Percentiles rank a stretch among this genome's conserved stretches.
These are phyloP conservation scores for Sturmia bella DNA, from an alignment of 2,888 invertebrate genomes.

Conservation along the genomic window DNA sequence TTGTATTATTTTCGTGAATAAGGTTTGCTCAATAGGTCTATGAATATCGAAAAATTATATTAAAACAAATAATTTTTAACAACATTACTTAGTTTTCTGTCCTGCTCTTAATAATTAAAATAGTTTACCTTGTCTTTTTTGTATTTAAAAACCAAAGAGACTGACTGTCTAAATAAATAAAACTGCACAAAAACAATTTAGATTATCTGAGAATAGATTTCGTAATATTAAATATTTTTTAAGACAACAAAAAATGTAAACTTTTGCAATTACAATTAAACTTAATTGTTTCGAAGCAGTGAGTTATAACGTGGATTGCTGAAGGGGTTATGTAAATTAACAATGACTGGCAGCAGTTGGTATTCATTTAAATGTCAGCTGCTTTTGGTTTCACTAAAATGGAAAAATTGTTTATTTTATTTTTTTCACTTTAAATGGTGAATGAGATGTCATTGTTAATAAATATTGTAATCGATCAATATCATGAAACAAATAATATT, in stretches of 20 bases:
- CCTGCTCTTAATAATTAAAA: too few species aligned
- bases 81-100: too few species aligned
- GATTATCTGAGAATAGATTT: too few species aligned
- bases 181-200: too few species aligned
- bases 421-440: conserved; percentile 20
- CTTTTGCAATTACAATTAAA: conserved; percentile 16
- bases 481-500: conserved; percentile 18
- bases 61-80: too few species aligned
- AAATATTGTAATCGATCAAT: conserved; percentile 48
- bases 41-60: too few species aligned
- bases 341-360: neutral
- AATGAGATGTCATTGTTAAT: conserved; percentile 50
- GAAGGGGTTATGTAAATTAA: conserved; percentile 1
- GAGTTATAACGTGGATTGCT: neutral
- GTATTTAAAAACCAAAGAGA: too few species aligned
- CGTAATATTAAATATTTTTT: too few species aligned
- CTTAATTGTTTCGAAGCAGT: conserved; percentile 15
- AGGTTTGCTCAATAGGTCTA: too few species aligned
- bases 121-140: too few species aligned
- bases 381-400: conserved; percentile 19
- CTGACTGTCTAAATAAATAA: too few species aligned
- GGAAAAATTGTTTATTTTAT: neutral
- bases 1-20: too few species aligned
- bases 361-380: conserved; percentile 38
- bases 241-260: neutral